Evolutionary conservation across 2,888 invertebrate species (phyloP).

Genomic region (Julus scanicus): DNA sequence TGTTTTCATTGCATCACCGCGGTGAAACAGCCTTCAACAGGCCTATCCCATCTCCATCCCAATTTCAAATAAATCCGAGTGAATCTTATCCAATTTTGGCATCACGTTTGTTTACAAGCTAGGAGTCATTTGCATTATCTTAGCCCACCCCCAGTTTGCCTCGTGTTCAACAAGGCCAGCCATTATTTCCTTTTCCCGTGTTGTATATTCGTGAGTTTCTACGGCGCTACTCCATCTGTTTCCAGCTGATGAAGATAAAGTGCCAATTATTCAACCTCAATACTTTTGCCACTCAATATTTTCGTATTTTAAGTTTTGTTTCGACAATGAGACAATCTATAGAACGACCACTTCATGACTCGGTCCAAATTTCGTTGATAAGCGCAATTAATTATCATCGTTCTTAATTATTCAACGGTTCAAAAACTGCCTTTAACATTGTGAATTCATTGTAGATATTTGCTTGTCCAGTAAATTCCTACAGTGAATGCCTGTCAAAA

Average conservation of each 20-base stretch:
- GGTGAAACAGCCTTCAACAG: background rate
- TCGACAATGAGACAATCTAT: background rate
- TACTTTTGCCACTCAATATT: background rate
- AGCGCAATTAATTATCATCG: background rate
- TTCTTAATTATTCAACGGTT: constrained; percentile 18
- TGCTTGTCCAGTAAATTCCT: background rate
- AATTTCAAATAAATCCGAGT: background rate
- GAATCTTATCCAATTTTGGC: constrained; percentile 22
- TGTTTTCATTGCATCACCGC: background rate
- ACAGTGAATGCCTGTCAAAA: background rate
- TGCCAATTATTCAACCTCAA: constrained; percentile 43
- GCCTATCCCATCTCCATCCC: background rate
- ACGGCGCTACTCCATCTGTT: constrained; percentile 2
- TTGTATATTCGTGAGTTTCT: background rate
- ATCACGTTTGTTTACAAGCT: constrained; percentile 22
- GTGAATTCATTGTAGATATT: background rate
- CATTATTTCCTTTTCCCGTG: background rate
- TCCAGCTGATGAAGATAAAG: constrained; percentile 26
- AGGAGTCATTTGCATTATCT: constrained; percentile 30
- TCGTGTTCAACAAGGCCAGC: constrained; percentile 4
- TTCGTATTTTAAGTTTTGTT: background rate
- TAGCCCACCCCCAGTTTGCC: constrained; percentile 36
- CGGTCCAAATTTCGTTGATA: background rate
- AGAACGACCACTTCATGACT: background rate
- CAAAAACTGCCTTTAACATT: background rate